Evolutionary conservation across 2,888 invertebrate genomes (phyloP).

Genomic region (Torymus texanus): DNA sequence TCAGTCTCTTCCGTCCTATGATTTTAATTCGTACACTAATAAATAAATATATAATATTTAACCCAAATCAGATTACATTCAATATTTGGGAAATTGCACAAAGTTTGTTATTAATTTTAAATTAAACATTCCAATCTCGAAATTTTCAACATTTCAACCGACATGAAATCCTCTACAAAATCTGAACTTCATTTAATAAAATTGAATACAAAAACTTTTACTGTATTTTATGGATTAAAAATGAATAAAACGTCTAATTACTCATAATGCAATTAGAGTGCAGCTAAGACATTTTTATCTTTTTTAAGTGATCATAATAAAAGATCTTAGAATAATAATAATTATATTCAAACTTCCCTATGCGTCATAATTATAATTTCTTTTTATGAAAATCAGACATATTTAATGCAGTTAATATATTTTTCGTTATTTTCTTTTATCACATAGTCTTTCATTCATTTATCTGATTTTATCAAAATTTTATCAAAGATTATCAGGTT

Average conservation of each 20-base stretch:
- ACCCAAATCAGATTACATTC: neutral
- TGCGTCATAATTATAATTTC: constrained; percentile 12
- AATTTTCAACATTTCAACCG: too few species aligned
- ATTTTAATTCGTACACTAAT: too few species aligned
- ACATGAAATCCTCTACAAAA: too few species aligned
- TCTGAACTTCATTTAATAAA: neutral
- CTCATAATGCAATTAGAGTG: neutral
- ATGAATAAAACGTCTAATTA: constrained; percentile 11
- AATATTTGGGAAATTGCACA: too few species aligned
- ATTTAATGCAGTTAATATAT: constrained; percentile 41
- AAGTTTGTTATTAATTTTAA: too few species aligned
- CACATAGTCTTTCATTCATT: constrained; percentile 47
- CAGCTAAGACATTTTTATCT: neutral
- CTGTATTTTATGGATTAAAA: constrained; percentile 18
- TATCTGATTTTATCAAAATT: too few species aligned
- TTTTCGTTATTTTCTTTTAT: constrained; percentile 38
- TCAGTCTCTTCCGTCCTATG: too few species aligned
- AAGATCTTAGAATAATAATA: constrained; percentile 10
- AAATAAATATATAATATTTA: too few species aligned
- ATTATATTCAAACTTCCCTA: constrained; percentile 14
- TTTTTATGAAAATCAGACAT: constrained; percentile 16
- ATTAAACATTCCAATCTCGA: too few species aligned
- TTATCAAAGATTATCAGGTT: constrained; percentile 19
- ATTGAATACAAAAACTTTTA: constrained; percentile 23
- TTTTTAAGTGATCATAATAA: constrained; percentile 16